These are phyloP conservation scores for Drosophila virilis DNA, from an alignment of 1,140 invertebrate genomes.

Conservation along the genomic window DNA sequence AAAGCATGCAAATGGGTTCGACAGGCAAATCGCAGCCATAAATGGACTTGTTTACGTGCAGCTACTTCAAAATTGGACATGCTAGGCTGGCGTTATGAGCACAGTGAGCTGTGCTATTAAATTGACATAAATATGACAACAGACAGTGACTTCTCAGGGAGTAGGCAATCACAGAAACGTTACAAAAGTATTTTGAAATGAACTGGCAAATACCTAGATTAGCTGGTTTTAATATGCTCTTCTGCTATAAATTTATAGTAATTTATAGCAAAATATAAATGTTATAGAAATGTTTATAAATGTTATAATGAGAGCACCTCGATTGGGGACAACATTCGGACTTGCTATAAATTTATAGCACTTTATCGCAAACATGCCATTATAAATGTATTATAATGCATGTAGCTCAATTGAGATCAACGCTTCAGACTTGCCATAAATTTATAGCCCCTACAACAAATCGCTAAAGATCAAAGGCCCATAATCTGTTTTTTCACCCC, in stretches of 20 bases:
- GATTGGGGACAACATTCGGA: not conserved
- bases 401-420: not conserved
- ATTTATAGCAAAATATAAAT: not conserved
- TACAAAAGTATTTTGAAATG: not conserved
- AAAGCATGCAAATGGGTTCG: slow-evolving; percentile 43
- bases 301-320: not conserved
- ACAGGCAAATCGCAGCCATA: slow-evolving; percentile 16
- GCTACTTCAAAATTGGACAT: slow-evolving; percentile 26
- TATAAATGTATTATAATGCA: not conserved
- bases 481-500: slow-evolving; percentile 60
- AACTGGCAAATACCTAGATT: not conserved
- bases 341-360: slow-evolving; percentile 13
- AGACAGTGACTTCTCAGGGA: not conserved
- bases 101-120: not conserved
- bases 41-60: slow-evolving; percentile 28
- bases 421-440: slow-evolving; percentile 1
- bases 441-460: slow-evolving; percentile 26
- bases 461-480: slow-evolving; percentile 57
- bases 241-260: slow-evolving; percentile 9
- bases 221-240: not conserved
- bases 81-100: not conserved
- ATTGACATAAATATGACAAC: not conserved
- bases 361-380: slow-evolving; percentile 2
- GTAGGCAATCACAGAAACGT: not conserved
- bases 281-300: not conserved